Base-by-base conservation (phyloP, 2,113 vertebrate genomes). In the Catharus fuscescens region DNA sequence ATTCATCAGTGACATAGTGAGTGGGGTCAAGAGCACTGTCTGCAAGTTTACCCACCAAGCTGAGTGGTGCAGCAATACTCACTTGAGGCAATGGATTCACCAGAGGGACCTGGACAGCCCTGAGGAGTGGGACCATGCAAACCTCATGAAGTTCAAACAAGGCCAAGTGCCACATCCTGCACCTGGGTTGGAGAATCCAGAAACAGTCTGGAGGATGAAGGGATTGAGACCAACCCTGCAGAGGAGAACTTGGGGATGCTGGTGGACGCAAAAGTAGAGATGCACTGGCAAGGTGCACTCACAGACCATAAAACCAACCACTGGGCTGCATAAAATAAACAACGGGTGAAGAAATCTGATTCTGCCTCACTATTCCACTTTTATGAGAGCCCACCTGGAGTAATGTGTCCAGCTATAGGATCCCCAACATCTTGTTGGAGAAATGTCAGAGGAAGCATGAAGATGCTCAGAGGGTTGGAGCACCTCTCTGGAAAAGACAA, bases 251-350 rank as follows among this genome's bases (percentile, higher is more conserved):
- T 53, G 47, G n/a, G 40, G 28, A 0, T 59, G 9, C 18, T 31
- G 15, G 15, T 48, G 28, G 20, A 16, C 50, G 24, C 48, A 54
- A 73, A 64, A 18, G 3, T 40, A 29, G 18, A 50, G 21, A 13
- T 18, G 40, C 18, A 18, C 4, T 3, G 3, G 8, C 40, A 54
- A 64, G 5, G 13, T 54, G 24, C 1, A 4, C 4, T 29, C 6
- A 1, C 26, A 69, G 38, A 53, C 11, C 17, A 34, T 31, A 74
- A 90, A 32, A 18, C 5, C n/a, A 40, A 23, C 7, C 1, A 2
- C 2, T 36, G 16, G 24, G 28, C 40, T 70, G 18, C 45, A 70
- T 19, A 3, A 45, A 79, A 42, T 6, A 9, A 44, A 29, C 42
- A 64, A 4, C 8, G 73, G 10, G 3, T 25, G 1, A 0, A 38